Conservation (phyloP, 2,113 vertebrate species). For the Onychorhynchus coronatus region DNA sequence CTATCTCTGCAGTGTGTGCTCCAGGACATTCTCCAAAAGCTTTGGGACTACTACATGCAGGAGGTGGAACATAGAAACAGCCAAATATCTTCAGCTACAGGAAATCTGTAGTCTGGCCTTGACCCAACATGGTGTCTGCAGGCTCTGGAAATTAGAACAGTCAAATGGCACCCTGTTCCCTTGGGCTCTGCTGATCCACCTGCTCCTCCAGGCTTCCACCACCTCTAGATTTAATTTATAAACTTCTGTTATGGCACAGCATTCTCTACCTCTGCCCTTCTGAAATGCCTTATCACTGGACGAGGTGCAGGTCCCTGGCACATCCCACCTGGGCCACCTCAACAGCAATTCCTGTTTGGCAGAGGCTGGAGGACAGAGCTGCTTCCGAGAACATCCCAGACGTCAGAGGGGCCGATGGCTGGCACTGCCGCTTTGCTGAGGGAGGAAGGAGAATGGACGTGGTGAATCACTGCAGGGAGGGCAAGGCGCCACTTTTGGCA, state of each 20-base stretch:
- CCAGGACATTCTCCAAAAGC: background rate
- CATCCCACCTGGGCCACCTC: background rate
- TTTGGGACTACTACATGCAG: background rate
- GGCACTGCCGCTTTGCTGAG: background rate
- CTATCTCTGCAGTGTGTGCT: background rate
- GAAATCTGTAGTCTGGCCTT: background rate
- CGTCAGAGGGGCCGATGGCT: background rate
- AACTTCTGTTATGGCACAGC: background rate
- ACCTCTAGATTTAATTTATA: background rate
- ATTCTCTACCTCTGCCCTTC: background rate
- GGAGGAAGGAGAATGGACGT: background rate
- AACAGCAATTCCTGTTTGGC: background rate
- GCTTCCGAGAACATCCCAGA: background rate
- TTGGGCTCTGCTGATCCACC: background rate
- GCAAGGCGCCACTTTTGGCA: background rate
- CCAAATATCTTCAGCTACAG: background rate
- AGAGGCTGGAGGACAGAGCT: background rate
- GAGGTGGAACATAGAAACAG: background rate
- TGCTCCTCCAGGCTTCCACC: background rate
- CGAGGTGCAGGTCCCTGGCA: background rate
- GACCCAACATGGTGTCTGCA: background rate
- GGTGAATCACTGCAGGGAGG: background rate
- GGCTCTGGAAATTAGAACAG: background rate
- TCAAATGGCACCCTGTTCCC: background rate
- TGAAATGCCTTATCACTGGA: rapidly evolving